phyloP scores from a whole-genome alignment of 2,797 vertebrate species.

The Tenualosa thibaudeaui region DNA sequence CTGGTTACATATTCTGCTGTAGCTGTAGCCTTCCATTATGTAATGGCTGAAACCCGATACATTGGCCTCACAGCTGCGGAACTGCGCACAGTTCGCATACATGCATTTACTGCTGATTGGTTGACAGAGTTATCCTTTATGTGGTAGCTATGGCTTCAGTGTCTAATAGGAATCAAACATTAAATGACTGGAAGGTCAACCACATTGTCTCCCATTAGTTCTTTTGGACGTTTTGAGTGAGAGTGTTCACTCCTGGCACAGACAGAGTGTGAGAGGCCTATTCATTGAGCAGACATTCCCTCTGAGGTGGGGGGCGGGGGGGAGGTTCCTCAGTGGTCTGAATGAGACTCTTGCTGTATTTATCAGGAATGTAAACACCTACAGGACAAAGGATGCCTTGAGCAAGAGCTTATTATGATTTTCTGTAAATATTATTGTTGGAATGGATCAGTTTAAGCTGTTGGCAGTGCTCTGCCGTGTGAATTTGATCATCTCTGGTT shows the following conservation, averaged over 20 bases:
- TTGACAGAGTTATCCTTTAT: conserved; percentile 2
- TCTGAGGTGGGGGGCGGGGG: too few species aligned
- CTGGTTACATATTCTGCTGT: background rate
- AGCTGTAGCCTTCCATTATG: background rate
- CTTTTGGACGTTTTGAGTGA: background rate
- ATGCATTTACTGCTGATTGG: background rate
- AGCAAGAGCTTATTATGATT: background rate
- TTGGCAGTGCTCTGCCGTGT: background rate
- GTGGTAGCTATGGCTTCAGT: background rate
- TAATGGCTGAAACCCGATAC: background rate
- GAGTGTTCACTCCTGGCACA: background rate
- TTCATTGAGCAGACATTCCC: background rate
- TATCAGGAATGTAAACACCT: conserved; percentile 33
- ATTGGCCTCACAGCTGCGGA: background rate
- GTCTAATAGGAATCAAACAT: background rate
- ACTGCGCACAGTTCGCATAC: background rate
- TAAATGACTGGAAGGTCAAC: background rate
- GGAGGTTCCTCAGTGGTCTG: background rate
- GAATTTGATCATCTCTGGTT: background rate
- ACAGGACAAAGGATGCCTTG: background rate
- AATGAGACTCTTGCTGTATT: conserved; percentile 7
- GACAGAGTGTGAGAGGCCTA: background rate
- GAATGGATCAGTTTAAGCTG: background rate
- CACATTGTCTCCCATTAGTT: background rate
- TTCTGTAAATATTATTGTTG: conserved; percentile 30